These are phyloP conservation scores for Staurois parvus DNA, from an alignment of 2,797 vertebrate species.

Conservation along the genomic window DNA sequence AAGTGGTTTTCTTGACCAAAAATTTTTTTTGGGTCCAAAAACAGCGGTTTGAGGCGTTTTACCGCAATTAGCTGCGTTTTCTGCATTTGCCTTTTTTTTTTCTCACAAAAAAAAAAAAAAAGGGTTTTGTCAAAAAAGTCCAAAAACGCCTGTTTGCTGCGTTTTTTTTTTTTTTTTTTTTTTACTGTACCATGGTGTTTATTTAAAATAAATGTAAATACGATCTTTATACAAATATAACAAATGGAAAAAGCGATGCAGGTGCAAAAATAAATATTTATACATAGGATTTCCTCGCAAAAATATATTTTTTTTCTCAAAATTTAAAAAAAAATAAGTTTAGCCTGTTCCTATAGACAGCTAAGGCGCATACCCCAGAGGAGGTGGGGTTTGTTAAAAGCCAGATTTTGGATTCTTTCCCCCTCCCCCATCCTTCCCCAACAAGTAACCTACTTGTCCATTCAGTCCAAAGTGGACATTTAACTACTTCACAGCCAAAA, in stretches of 20 bases:
- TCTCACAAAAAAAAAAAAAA: no score
- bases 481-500: background rate
- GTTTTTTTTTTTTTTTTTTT: no score
- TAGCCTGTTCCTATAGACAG: constrained; percentile 25
- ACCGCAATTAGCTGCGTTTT: no score
- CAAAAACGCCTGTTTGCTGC: no score
- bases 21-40: no score
- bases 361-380: background rate
- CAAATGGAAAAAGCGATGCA: constrained; percentile 73
- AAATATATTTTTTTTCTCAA: background rate
- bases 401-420: background rate
- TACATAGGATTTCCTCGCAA: background rate
- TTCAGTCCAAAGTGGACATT: background rate
- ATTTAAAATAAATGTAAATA: constrained; percentile 72
- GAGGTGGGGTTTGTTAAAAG: background rate
- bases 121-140: no score
- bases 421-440: background rate
- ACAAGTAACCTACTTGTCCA: background rate
- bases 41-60: no score
- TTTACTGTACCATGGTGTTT: constrained; percentile 52
- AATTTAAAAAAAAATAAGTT: constrained; percentile 36
- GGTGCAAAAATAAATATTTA: constrained; percentile 84
- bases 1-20: no score
- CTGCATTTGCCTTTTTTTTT: no score
- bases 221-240: constrained; percentile 80